A percentile compares a stretch with the other conserved stretches of the same genome.
Conservation (phyloP, 1,140 invertebrate genomes). For the Caenorhabditis latens region DNA sequence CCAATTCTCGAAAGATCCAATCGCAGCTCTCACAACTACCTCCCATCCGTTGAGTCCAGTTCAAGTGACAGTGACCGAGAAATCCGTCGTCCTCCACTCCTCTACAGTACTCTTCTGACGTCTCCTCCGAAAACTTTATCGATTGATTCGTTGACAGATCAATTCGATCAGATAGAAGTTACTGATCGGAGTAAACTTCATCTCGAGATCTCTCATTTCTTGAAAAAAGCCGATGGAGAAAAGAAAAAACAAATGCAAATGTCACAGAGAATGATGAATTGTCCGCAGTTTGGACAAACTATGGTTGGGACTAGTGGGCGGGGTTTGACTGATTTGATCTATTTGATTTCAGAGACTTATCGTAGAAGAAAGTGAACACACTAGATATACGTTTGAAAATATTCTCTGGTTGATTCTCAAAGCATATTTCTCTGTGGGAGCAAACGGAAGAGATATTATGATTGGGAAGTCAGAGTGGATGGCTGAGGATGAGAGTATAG, state of each 20-base stretch:
- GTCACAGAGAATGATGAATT: slow-evolving; percentile 13
- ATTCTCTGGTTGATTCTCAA: slow-evolving; percentile 56
- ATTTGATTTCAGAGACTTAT: slow-evolving; percentile 45
- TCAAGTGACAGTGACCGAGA: slow-evolving; percentile 12
- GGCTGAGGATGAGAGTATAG: slow-evolving; percentile 37
- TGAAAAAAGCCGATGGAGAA: slow-evolving; percentile 35
- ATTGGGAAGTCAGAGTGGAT: slow-evolving; percentile 53
- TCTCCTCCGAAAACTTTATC: neutral
- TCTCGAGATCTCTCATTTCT: slow-evolving; percentile 3
- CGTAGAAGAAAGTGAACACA: slow-evolving; percentile 37
- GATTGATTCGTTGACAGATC: neutral
- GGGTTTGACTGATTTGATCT: too few species aligned
- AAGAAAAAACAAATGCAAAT: slow-evolving; percentile 41
- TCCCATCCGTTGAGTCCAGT: slow-evolving; percentile 9
- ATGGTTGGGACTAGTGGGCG: neutral
- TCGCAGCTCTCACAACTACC: neutral
- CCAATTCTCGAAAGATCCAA: slow-evolving; percentile 10
- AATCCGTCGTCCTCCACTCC: neutral
- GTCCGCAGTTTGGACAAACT: slow-evolving; percentile 29
- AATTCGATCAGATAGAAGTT: slow-evolving; percentile 15
- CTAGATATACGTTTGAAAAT: slow-evolving; percentile 28
- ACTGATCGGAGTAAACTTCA: slow-evolving; percentile 36
- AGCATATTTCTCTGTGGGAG: slow-evolving; percentile 31
- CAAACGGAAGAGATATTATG: slow-evolving; percentile 12
- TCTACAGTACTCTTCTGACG: slow-evolving; percentile 21